Base-by-base conservation (phyloP, 1,140 invertebrate species). In the Papilio dardanus region DNA sequence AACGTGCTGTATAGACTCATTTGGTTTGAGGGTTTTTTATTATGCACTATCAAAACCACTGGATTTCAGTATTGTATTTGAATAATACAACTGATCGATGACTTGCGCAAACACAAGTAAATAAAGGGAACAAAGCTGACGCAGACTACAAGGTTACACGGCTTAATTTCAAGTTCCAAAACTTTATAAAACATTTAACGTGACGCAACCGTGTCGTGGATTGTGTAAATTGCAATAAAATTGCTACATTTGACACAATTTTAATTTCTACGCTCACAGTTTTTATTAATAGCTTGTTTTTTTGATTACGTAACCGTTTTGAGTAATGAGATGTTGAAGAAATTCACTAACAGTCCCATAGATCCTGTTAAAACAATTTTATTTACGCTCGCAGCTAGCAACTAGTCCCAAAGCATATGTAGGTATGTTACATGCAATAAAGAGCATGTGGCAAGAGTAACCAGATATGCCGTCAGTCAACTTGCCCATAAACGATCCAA, bases 201-300 rank as follows among this genome's bases (percentile, higher is more conserved):
- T 62, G 24, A 62, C 54, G 21, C 54, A 58, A 58, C 54, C 50
- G 50, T 54, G 21, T 24, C 54, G 19, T 54, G 54, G 24, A 62
- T 62, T 62, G 24, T 28, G 54, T 14, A 62, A 62, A 62, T 28
- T 30, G 24, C 54, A 62, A 62, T 62, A 62, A 62, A 62, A 62
- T 62, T 62, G 24, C 54, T 30, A 62, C 54, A 62, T 62, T 62
- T 28, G 54, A 62, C 54, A 62, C 24, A 62, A 62, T 62, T 54
- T 62, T 62, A 62, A 62, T 62, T 62, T 62, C 24, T 28, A 62
- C 54, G 24, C 24, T 14, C 24, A 24, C 24, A 4, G 24, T 62
- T 62, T 62, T 62, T 62, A 28, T 62, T 30, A 62, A 30, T 28
- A 14, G 54, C 54, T 28, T 16, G 10, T 28, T 62, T 62, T 62